Conservation (phyloP, 2,113 vertebrate species). For the Anolis carolinensis region DNA sequence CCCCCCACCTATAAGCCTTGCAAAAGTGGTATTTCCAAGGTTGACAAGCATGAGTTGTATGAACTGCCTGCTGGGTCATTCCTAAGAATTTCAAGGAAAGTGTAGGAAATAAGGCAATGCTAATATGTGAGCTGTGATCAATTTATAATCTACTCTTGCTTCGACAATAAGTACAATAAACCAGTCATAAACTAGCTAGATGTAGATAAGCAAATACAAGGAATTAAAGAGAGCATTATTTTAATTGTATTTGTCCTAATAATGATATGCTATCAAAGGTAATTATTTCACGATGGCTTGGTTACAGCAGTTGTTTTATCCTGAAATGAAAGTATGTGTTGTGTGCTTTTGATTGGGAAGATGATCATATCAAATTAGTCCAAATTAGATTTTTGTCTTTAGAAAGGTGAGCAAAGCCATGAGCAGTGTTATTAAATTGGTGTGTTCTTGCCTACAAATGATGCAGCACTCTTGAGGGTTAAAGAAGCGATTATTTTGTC, state of each 20-base stretch:
- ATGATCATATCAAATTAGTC: conserved; percentile 84
- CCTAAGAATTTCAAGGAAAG: background rate
- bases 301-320: conserved; percentile 80
- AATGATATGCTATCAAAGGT: conserved; percentile 74
- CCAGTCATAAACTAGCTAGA: conserved; percentile 69
- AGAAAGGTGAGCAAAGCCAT: conserved; percentile 83
- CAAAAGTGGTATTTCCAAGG: background rate
- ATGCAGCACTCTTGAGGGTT: conserved; percentile 82
- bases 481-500: conserved; percentile 83
- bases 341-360: conserved; percentile 79
- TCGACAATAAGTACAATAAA: background rate
- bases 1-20: background rate
- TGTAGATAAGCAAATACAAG: conserved; percentile 72
- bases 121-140: background rate
- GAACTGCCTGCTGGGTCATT: conserved; percentile 11
- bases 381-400: conserved; percentile 85
- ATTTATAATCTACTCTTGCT: background rate
- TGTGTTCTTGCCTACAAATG: conserved; percentile 77
- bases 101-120: background rate
- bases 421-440: conserved; percentile 82
- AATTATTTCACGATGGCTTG: conserved; percentile 81
- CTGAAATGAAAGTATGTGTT: conserved; percentile 78
- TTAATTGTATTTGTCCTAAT: conserved; percentile 77
- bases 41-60: background rate
- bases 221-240: conserved; percentile 74